Conservation (phyloP, 2,113 vertebrate species). For the Pleuronectes platessa region DNA sequence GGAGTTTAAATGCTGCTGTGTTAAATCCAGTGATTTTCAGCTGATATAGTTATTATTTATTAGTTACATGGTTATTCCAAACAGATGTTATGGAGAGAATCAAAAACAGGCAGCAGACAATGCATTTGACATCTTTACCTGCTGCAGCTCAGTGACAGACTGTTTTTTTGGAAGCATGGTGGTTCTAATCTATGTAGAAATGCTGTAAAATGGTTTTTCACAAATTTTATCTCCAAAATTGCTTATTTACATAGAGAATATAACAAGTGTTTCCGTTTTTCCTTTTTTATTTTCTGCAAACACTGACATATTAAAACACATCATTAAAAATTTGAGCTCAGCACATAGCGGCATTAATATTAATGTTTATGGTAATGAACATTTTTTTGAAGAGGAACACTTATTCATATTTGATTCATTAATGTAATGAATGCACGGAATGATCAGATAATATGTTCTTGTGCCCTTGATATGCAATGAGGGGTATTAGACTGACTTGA, state of each 20-base stretch:
- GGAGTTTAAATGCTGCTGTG: constrained; percentile 43
- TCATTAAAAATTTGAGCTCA: constrained; percentile 60
- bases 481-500: constrained; percentile 71
- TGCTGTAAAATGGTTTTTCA: constrained; percentile 1
- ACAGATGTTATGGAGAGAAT: constrained; percentile 87
- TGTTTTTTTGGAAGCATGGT: constrained; percentile 19
- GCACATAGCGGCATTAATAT: constrained; percentile 80
- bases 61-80: constrained; percentile 42
- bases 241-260: constrained; percentile 13
- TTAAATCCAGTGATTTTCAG: constrained; percentile 70
- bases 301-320: constrained; percentile 42
- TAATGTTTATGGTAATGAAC: constrained; percentile 81
- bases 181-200: constrained; percentile 36
- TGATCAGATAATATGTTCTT: constrained; percentile 74
- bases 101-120: constrained; percentile 86
- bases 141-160: constrained; percentile 73
- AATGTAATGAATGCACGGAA: constrained; percentile 82
- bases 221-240: constrained; percentile 9
- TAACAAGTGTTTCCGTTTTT: constrained; percentile 1
- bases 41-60: constrained; percentile 22
- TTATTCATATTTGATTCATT: constrained; percentile 84
- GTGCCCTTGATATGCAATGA: constrained; percentile 80
- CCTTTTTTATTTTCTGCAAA: constrained; percentile 40
- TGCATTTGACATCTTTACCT: constrained; percentile 77
- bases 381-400: constrained; percentile 70